Percentiles rank a stretch among this genome's conserved stretches.
These are phyloP conservation scores for Pristionchus entomophagus DNA, from an alignment of 2,888 invertebrate genomes.

Conservation along the genomic window DNA sequence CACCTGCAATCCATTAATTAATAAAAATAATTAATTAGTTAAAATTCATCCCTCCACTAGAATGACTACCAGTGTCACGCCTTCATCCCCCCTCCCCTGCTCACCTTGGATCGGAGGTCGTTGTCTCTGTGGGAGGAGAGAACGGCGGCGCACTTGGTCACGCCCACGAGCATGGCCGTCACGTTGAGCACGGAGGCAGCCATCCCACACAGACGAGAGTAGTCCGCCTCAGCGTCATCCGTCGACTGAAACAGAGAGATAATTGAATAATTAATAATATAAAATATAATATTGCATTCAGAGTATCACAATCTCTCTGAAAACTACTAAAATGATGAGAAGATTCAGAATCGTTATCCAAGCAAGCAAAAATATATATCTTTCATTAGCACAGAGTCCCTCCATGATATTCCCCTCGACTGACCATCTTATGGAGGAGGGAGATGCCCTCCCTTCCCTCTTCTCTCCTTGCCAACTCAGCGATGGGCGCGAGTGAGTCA, in stretches of 20 bases:
- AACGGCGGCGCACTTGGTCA: slow-evolving; percentile 41
- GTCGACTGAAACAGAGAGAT: background rate
- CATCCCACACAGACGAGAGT: background rate
- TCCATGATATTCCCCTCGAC: background rate
- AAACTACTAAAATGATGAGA: too few species aligned
- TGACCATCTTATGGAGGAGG: background rate
- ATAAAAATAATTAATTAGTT: background rate
- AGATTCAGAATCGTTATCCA: too few species aligned
- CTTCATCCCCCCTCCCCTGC: background rate
- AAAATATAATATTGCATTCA: too few species aligned
- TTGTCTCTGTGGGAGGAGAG: background rate
- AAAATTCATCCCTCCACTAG: background rate
- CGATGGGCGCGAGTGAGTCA: background rate
- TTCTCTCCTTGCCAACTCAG: background rate
- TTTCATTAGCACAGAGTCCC: background rate
- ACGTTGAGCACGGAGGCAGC: slow-evolving; percentile 2
- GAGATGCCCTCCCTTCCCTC: background rate
- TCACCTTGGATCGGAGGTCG: slow-evolving; percentile 28
- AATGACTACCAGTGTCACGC: too few species aligned
- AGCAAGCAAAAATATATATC: background rate
- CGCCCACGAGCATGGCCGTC: background rate
- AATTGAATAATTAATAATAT: background rate
- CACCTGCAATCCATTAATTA: background rate
- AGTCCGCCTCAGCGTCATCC: background rate
- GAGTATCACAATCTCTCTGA: too few species aligned